Evolutionary conservation across 2,888 invertebrate genomes (phyloP), one percentile per base, ranked within the genome.

Genomic region (Eueremaeus valkanovi): DNA sequence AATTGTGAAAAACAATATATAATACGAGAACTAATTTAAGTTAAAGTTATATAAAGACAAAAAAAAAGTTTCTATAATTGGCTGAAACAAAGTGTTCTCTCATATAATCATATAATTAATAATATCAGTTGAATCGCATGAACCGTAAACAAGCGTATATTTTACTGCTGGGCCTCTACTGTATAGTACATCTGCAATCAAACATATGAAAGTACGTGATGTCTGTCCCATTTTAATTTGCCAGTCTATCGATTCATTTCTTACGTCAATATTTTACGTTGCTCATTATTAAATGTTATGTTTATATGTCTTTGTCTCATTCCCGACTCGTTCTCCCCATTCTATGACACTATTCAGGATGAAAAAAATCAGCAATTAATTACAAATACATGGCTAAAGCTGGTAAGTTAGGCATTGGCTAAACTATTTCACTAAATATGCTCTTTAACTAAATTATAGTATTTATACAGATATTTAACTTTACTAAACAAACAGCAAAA

Each of bases 331-430:
- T 88, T 88, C 87, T 88, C 89, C 89, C 88, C 88, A 88, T 88
- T 88, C 55, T 24, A 13, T 63, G 88, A 88, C 88, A 16, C 87
- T 88, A 90, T n/a, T 36, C 16, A 36, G 94, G 94, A 95, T 87
- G 95, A 95, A 87, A 95, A 95, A 87, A 95, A 95, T 88, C 95
- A 95, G 88, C 89, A 95, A 86, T 89, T 95, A 84, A 92, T 94
- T 85, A 92, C 95, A 83, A 95, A 95, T 87, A 92, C 95, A 86
- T 95, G 95, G 95, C 88, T 95, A 82, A 94, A 93, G 88, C 87
- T 94, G 89, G 94, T 94, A 87, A 93, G 93, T 77, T 77, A 31
- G 27, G 55, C 55, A 16, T 31, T 27, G 66, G 72, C 61, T 61
- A 63, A 61, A 36, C n/a, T 51, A 73, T 72, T 66, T 16, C 36